phyloP scores from a whole-genome alignment of 1,140 invertebrate species.

The Hyles euphorbiae region DNA sequence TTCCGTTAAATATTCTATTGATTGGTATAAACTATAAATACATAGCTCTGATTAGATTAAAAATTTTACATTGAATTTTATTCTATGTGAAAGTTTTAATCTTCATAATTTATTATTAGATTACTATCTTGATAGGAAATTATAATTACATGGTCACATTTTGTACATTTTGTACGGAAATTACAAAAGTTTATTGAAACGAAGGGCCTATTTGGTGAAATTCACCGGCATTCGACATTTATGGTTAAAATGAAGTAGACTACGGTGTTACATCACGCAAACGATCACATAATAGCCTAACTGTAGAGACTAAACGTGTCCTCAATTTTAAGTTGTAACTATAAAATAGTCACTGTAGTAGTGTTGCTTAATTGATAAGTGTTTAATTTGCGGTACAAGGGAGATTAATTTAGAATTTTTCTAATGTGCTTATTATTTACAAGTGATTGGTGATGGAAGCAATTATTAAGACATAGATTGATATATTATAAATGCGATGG shows the following conservation, averaged over 20 bases:
- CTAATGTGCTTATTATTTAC: slow-evolving; percentile 58
- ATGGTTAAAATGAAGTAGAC: slow-evolving; percentile 9
- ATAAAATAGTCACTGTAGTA: slow-evolving; percentile 45
- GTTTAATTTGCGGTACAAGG: slow-evolving; percentile 59
- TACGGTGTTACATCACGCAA: slow-evolving; percentile 26
- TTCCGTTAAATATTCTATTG: slow-evolving; percentile 29
- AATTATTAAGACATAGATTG: too few relatives aligned
- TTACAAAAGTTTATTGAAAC: slow-evolving; percentile 4
- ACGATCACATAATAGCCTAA: slow-evolving; percentile 34
- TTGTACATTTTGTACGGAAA: slow-evolving; percentile 21
- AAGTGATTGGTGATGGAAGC: slow-evolving; percentile 7
- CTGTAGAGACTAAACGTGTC: slow-evolving; percentile 27
- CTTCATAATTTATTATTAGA: slow-evolving; percentile 4
- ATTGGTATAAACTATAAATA: slow-evolving; percentile 3
- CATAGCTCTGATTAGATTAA: slow-evolving; percentile 1
- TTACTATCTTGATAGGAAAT: slow-evolving; percentile 1
- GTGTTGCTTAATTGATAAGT: slow-evolving; percentile 52
- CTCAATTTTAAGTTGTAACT: slow-evolving; percentile 28
- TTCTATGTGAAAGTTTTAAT: not conserved
- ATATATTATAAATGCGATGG: too few relatives aligned
- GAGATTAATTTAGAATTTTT: slow-evolving; percentile 65
- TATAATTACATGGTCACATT: not conserved
- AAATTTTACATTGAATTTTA: not conserved
- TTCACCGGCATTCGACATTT: slow-evolving; percentile 30
- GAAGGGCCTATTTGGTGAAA: slow-evolving; percentile 1